Conservation (phyloP, 2,113 vertebrate genomes). For the Prunella fulvescens region DNA sequence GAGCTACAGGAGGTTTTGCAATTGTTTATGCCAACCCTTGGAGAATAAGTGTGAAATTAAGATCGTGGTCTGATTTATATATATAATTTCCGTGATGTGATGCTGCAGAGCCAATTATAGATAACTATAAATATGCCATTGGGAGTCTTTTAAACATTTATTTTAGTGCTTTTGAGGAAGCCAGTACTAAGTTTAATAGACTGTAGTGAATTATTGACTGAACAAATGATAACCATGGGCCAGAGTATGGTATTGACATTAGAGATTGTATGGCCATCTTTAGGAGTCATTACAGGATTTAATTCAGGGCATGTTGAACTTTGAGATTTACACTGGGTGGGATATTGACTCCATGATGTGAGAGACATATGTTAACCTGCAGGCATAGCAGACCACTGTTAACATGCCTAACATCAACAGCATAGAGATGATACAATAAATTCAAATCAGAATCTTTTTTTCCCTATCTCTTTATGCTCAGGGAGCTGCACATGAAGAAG, state of each 20-base stretch:
- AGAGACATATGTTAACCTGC: background rate
- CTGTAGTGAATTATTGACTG: conserved; percentile 43
- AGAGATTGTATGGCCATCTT: background rate
- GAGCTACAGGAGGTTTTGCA: background rate
- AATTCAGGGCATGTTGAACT: background rate
- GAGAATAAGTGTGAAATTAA: background rate
- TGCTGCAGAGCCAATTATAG: conserved; percentile 35
- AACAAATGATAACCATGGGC: background rate
- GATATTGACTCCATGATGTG: background rate
- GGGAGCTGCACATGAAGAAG: background rate
- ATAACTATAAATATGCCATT: background rate
- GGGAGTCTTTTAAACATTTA: background rate
- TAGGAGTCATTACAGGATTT: conserved; percentile 13
- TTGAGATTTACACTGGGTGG: background rate
- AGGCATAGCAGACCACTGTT: background rate
- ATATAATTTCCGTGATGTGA: background rate
- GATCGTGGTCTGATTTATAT: background rate
- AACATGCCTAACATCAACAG: background rate
- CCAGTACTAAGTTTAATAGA: background rate
- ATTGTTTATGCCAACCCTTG: background rate
- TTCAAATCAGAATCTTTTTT: background rate
- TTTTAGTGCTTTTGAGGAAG: background rate
- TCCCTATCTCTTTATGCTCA: background rate
- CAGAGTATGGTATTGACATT: background rate
- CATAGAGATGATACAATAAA: background rate